Evolutionary conservation across 2,888 invertebrate genomes (phyloP), one percentile per base, ranked within the genome.

Genomic region (Mylabris sibirica): DNA sequence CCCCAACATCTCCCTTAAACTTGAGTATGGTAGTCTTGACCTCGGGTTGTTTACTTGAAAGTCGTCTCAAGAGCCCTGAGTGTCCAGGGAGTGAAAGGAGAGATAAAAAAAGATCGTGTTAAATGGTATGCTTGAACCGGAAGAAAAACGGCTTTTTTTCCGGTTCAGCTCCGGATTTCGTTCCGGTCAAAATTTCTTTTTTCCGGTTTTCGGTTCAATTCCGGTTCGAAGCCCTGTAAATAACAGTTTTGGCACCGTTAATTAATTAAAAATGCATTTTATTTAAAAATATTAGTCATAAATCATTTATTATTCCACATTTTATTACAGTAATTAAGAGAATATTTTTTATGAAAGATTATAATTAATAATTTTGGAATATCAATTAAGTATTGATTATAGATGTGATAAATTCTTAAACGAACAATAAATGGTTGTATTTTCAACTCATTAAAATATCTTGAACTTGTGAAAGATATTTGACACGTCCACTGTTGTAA

Each of bases 201-300:
- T n/a, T n/a, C n/a, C n/a, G n/a, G n/a, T n/a, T n/a, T n/a, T n/a
- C n/a, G n/a, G n/a, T n/a, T n/a, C n/a, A n/a, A n/a, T n/a, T n/a
- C n/a, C n/a, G n/a, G n/a, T n/a, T n/a, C n/a, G n/a, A n/a, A n/a
- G n/a, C n/a, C n/a, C n/a, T n/a, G n/a, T n/a, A n/a, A n/a, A n/a
- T 53, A 53, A n/a, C 8, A 44, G 11, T 44, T 44, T 44, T n/a
- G 44, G n/a, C n/a, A 44, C 44, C n/a, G n/a, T n/a, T 44, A n/a
- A 44, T n/a, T 44, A n/a, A 44, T 44, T 6, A 44, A 44, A 1
- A 44, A 44, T 17, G 44, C n/a, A 44, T n/a, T 44, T 44, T 44
- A 44, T 44, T 44, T 44, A 0, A 17, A 44, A n/a, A 44, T 38
- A 41, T 41, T 8, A 38, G 34, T 14, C 17, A 17, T 17, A 44